Evolutionary conservation across 2,888 invertebrate species (phyloP), one percentile per base, ranked within the genome.

Genomic region (Cheilosia impressa): DNA sequence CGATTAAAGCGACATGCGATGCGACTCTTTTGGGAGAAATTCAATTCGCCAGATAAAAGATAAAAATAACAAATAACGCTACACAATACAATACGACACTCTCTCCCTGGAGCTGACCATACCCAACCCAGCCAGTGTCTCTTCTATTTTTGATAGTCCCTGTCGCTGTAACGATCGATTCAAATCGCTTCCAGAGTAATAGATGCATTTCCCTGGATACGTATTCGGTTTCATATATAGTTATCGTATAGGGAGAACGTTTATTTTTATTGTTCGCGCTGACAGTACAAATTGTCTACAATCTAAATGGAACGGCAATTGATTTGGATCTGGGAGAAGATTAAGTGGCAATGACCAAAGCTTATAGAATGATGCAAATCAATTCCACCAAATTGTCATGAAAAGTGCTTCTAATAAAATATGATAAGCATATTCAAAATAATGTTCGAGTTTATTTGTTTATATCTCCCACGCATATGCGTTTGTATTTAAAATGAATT

Each of bases 201-300:
- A 41, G 65, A 66, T 71, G 69, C 62, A 75, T 71, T 78, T 10
- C 45, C 34, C 55, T 41, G 69, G 53, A 53, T 60, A 60, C 55
- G 24, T 55, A 58, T 75, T 65, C 57, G 65, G 72, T 72, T 79
- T 79, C 27, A 72, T 57, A 58, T 19, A 72, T 50, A 52, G 65
- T 79, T 72, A 65, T 65, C 58, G 65, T 22, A n/a, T 43, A 43
- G 50, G 43, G 24, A 17, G 50, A 57, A 58, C 58, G 41, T 65
- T 58, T 60, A 50, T 15, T 71, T 77, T 52, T 71, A 78, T 71
- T 65, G 57, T 52, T 58, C 31, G 55, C 63, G 58, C 65, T 65
- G 50, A 52, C 50, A 58, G 52, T 10, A 79, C 65, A 79, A 79
- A 79, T 72, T 58, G 52, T 41, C 58, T 72, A 13, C 50, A n/a